These are phyloP conservation scores for Cyphomyrmex costatus DNA, from an alignment of 1,140 invertebrate genomes.

Conservation along the genomic window DNA sequence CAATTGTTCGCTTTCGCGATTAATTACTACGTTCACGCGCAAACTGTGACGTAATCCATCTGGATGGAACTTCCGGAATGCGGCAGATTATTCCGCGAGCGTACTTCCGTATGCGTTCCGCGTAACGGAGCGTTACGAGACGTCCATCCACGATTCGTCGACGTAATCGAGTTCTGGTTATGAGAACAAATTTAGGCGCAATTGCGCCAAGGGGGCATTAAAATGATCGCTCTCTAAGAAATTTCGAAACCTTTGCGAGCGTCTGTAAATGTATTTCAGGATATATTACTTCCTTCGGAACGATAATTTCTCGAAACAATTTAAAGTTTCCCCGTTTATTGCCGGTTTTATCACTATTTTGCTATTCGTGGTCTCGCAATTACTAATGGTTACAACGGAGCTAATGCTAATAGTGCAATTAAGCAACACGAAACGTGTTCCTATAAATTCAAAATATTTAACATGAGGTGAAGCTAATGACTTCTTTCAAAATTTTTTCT, in stretches of 20 bases:
- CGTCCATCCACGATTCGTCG: constrained; percentile 44
- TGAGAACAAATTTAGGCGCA: constrained; percentile 15
- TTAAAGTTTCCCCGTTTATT: not conserved
- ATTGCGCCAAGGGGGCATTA: not conserved
- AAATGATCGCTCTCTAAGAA: not conserved
- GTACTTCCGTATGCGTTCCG: constrained; percentile 60
- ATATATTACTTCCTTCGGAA: too few species aligned
- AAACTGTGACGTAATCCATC: constrained; percentile 67
- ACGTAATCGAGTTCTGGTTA: constrained; percentile 22
- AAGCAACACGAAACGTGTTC: not conserved
- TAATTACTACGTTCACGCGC: constrained; percentile 66
- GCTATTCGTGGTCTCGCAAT: not conserved
- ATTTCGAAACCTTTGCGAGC: not conserved
- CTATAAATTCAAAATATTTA: constrained; percentile 2
- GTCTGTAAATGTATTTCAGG: not conserved
- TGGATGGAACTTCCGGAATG: constrained; percentile 66
- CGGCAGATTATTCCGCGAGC: constrained; percentile 56
- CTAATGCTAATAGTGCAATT: constrained; percentile 11
- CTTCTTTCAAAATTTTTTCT: not conserved
- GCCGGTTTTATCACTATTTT: not conserved
- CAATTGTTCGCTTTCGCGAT: constrained; percentile 66
- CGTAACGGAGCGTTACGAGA: constrained; percentile 55
- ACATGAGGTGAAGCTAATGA: not conserved
- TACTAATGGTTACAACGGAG: not conserved
- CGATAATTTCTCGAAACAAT: not conserved